Conservation (phyloP, 2,888 invertebrate genomes). For the Stenodema calcarata region DNA sequence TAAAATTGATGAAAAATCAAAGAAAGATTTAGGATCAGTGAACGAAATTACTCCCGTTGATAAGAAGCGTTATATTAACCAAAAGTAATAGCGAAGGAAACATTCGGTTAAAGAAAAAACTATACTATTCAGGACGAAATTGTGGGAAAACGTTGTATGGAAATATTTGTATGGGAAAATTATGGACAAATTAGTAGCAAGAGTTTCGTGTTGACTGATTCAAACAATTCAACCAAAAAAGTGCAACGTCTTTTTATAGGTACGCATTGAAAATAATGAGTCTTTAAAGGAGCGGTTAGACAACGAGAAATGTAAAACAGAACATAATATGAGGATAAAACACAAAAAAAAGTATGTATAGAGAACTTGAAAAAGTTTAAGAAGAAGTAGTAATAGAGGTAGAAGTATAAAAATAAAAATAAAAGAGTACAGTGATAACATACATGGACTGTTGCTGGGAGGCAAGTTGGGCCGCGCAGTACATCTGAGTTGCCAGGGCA, state of each 20-base stretch:
- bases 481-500: conserved; percentile 97
- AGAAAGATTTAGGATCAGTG: background rate
- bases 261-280: background rate
- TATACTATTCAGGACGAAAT: background rate
- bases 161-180: background rate
- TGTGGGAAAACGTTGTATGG: no score
- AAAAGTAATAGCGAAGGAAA: background rate
- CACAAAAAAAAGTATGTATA: background rate
- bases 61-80: background rate
- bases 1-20: background rate
- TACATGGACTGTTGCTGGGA: conserved; percentile 94
- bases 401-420: conserved; percentile 18
- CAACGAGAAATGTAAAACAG: background rate
- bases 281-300: background rate
- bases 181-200: background rate
- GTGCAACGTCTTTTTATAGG: background rate
- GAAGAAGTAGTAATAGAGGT: background rate
- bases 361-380: background rate
- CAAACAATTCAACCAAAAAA: background rate
- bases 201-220: background rate
- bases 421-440: conserved; percentile 63
- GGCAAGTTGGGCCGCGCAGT: conserved; percentile 88
- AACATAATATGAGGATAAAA: background rate
- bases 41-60: background rate
- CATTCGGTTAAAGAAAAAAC: background rate